Percentiles rank a stretch among this genome's conserved stretches.
These are phyloP conservation scores for Congeria kusceri DNA, from an alignment of 2,888 invertebrate species.

Conservation along the genomic window DNA sequence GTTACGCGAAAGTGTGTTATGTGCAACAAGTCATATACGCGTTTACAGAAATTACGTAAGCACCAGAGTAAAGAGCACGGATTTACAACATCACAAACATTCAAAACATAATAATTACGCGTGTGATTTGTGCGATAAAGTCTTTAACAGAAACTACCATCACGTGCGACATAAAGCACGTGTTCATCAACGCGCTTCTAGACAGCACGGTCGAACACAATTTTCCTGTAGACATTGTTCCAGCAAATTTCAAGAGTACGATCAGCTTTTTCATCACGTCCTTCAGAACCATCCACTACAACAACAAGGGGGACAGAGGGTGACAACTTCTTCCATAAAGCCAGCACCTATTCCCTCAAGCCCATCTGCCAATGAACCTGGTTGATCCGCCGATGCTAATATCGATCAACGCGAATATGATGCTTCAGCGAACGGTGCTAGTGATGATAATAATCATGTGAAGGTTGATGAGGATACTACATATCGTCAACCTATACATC, in stretches of 20 bases:
- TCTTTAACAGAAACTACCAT: not conserved
- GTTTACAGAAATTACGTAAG: no score
- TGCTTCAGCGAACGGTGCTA: not conserved
- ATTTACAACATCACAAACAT: no score
- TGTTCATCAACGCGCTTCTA: not conserved
- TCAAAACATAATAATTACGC: no score
- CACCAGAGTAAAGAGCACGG: no score
- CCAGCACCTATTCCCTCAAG: not conserved
- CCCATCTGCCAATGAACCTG: not conserved
- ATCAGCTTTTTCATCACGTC: no score
- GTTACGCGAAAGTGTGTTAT: no score
- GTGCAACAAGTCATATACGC: no score
- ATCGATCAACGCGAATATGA: not conserved
- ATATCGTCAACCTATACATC: not conserved
- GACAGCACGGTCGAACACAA: not conserved
- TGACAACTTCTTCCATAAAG: not conserved
- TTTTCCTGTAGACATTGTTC: not conserved
- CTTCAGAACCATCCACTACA: slow-evolving; percentile 2
- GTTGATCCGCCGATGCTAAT: not conserved
- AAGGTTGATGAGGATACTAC: not conserved
- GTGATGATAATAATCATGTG: not conserved
- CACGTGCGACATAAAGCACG: not conserved
- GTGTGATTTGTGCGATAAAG: no score
- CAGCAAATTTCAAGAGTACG: not conserved
- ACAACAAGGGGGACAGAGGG: slow-evolving; percentile 10